A percentile compares a stretch with the other conserved stretches of the same genome.
phyloP scores from a whole-genome alignment of 1,140 invertebrate species.

The Scaptomyza hsui region DNA sequence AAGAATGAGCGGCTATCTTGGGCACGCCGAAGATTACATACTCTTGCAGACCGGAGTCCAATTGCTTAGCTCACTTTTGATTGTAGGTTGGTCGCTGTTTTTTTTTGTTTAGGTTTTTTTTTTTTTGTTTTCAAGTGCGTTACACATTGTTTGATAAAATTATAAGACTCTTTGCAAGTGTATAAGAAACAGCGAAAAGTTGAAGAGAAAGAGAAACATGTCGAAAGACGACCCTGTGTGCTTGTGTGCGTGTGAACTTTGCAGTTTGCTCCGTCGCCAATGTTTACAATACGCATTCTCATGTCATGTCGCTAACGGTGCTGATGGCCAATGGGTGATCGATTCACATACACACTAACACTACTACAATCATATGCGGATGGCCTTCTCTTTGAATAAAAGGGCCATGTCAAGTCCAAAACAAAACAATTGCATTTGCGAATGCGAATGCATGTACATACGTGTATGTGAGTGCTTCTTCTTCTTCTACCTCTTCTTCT shows the following conservation, averaged over 20 bases:
- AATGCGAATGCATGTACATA: conserved; percentile 1
- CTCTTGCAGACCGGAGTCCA: not conserved
- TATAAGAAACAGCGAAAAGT: conserved; percentile 16
- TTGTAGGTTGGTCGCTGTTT: too few species aligned
- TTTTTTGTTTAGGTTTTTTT: too few species aligned
- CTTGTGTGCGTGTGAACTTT: conserved; percentile 65
- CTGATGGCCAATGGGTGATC: conserved; percentile 22
- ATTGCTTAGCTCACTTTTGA: too few species aligned
- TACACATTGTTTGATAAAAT: not conserved
- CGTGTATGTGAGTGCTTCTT: not conserved
- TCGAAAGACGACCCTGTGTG: conserved; percentile 27
- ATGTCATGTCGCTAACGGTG: conserved; percentile 1
- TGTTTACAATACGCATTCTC: conserved; percentile 36
- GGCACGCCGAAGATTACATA: not conserved
- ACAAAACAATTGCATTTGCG: conserved; percentile 24
- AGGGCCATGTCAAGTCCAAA: conserved; percentile 25
- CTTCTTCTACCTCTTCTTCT: conserved; percentile 6
- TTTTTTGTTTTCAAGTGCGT: too few species aligned
- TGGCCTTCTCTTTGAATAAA: conserved; percentile 31
- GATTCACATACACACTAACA: conserved; percentile 29
- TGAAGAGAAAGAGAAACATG: conserved; percentile 20
- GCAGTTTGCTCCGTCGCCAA: conserved; percentile 65
- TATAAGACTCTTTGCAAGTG: not conserved
- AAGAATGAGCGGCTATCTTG: not conserved
- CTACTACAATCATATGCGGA: not conserved